Percentiles rank a stretch among this genome's conserved stretches.
phyloP scores from a whole-genome alignment of 2,797 vertebrate species.

The Parambassis ranga region DNA sequence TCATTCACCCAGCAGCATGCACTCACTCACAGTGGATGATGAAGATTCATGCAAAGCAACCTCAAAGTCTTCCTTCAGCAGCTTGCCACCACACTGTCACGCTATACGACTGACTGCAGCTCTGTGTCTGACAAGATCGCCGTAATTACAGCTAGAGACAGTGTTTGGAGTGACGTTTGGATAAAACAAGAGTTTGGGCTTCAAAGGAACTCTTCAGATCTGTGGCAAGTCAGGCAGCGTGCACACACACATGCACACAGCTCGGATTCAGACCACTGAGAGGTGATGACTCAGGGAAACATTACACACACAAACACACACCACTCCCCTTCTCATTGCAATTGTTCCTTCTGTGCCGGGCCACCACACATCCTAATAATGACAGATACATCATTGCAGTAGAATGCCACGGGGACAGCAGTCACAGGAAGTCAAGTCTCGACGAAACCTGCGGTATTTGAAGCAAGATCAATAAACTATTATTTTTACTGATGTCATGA shows the following conservation, averaged over 20 bases:
- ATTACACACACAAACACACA: constrained; percentile 24
- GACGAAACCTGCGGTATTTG: constrained; percentile 15
- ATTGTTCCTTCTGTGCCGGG: constrained; percentile 26
- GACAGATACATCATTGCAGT: constrained; percentile 45
- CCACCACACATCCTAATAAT: constrained; percentile 44
- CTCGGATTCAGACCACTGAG: constrained; percentile 32
- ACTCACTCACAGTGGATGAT: constrained; percentile 30
- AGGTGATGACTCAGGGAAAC: constrained; percentile 66
- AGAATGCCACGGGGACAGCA: constrained; percentile 28
- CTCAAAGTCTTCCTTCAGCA: constrained; percentile 43
- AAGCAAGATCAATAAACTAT: constrained; percentile 16
- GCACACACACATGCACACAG: constrained; percentile 12
- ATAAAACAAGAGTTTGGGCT: constrained; percentile 46
- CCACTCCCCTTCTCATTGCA: constrained; percentile 10
- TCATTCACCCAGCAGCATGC: constrained; percentile 16
- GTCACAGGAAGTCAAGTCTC: constrained; percentile 15
- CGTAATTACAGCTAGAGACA: constrained; percentile 56
- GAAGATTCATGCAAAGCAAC: constrained; percentile 37
- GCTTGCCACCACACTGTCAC: constrained; percentile 31
- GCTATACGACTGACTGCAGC: constrained; percentile 37
- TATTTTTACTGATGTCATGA: constrained; percentile 2
- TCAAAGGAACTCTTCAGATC: constrained; percentile 38
- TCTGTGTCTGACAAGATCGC: constrained; percentile 47
- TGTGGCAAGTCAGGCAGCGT: constrained; percentile 14
- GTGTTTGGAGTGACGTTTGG: constrained; percentile 54